Percentiles rank a stretch among this genome's conserved stretches.
These are phyloP conservation scores for Mesochorus sp. DNA, from an alignment of 2,888 invertebrate species.

Conservation along the genomic window DNA sequence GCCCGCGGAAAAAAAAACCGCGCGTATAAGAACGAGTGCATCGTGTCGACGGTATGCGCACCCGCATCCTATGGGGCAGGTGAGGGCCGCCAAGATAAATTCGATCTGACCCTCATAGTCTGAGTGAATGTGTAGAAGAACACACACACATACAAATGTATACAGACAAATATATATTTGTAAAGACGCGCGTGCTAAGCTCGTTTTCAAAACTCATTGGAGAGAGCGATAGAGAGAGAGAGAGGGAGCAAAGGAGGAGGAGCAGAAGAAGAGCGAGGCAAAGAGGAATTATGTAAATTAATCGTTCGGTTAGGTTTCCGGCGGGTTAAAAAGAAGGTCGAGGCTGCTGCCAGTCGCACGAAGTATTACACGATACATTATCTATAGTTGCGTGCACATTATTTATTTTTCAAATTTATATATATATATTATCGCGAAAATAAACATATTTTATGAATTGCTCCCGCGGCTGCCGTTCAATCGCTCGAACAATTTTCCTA, in stretches of 20 bases:
- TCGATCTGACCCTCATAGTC: constrained; percentile 81
- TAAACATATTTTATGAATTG: too few relatives aligned
- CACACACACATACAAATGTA: constrained; percentile 72
- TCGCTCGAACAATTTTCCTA: background rate
- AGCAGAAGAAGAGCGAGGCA: too few relatives aligned
- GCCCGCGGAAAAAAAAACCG: constrained; percentile 66
- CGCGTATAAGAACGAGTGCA: constrained; percentile 5
- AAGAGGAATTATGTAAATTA: constrained; percentile 52
- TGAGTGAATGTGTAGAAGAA: constrained; percentile 60
- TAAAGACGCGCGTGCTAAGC: background rate
- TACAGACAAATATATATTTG: too few relatives aligned
- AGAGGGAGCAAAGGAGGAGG: too few relatives aligned
- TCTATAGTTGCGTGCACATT: background rate
- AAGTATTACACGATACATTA: constrained; percentile 29
- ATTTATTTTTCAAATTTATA: background rate
- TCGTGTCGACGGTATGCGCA: constrained; percentile 56
- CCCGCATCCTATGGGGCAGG: constrained; percentile 81
- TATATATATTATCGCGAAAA: constrained; percentile 2
- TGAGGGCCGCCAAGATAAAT: constrained; percentile 81
- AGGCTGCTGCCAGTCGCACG: constrained; percentile 42
- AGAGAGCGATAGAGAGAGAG: background rate
- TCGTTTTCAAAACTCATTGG: constrained; percentile 17
- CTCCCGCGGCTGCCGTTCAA: background rate
- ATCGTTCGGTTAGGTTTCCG: constrained; percentile 42
- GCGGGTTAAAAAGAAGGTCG: constrained; percentile 56